Conservation (phyloP, 2,888 invertebrate genomes). For the Lottia gigantea region DNA sequence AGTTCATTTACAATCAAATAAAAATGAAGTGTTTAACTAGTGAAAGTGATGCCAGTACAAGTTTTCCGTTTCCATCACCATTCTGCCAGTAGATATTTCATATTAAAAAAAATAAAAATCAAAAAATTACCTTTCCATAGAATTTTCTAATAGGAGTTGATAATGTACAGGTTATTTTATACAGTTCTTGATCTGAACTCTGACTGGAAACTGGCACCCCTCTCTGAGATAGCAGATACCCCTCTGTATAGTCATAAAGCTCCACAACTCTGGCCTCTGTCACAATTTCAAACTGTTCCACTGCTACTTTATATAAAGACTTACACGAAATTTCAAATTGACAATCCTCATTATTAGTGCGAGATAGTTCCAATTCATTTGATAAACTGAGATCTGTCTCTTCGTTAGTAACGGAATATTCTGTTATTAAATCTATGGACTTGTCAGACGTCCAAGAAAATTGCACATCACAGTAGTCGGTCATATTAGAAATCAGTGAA, state of each 20-base stretch:
- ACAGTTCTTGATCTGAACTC: constrained; percentile 1
- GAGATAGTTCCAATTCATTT: too few species aligned
- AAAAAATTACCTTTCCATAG: constrained; percentile 13
- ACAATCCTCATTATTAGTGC: constrained; percentile 8
- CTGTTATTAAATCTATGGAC: not conserved
- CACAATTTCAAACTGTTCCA: constrained; percentile 27
- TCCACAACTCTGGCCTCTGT: constrained; percentile 34
- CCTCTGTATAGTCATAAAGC: constrained; percentile 31
- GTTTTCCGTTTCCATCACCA: too few species aligned
- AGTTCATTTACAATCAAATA: too few species aligned
- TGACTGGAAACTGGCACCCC: constrained; percentile 18
- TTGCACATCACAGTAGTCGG: constrained; percentile 16
- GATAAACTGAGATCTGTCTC: too few species aligned
- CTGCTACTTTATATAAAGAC: constrained; percentile 28
- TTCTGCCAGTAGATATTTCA: too few species aligned
- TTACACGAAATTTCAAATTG: constrained; percentile 26
- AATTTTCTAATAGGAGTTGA: constrained; percentile 7
- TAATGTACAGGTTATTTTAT: constrained; percentile 5
- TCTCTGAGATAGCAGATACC: constrained; percentile 29
- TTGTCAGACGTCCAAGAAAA: constrained; percentile 16
- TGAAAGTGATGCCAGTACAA: too few species aligned
- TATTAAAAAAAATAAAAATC: not conserved
- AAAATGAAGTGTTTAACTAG: too few species aligned
- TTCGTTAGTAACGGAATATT: constrained; percentile 1
- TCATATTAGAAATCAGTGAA: constrained; percentile 3